Evolutionary conservation across 2,888 invertebrate genomes (phyloP), one percentile per base, ranked within the genome.

Genomic region (Lasioglossum calceatum): DNA sequence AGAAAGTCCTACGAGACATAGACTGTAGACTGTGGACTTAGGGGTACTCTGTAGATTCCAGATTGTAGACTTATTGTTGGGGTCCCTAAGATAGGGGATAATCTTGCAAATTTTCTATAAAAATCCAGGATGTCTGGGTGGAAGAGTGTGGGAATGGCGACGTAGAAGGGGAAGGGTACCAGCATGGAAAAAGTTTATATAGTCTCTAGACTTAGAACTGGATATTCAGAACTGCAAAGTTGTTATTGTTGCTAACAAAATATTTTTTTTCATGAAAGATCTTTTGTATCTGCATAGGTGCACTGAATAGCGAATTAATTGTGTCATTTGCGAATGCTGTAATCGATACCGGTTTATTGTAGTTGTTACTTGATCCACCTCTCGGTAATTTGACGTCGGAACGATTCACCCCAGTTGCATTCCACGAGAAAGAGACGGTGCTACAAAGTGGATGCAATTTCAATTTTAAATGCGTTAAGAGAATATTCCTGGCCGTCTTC

Each of bases 381-480:
- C 8, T 27, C 70, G 77, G 78, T 61, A 82, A 78, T 44, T 64
- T 72, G 58, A 76, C 72, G 85, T 76, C 39, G 79, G 72, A 27
- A 47, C 50, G 64, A 42, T 83, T 72, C 61, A 44, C 36, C 39
- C 36, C 14, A 71, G 42, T 54, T 61, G 39, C 42, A 72, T 77
- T 72, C 36, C 39, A 54, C 44, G 54, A 10, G 47, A 47, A 75
- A 42, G 64, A 73, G 72, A 58, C 50, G 47, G 72, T 54, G 42
- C 58, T 58, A 79, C 79, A 79, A 32, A 47, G 27, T 58, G 76
- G 79, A 67, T 84, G 79, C 58, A 74, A 84, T 84, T 84, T 83
- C 83, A 84, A 84, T 78, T 83, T 84, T 83, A 84, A 82, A 83
- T 71, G 78, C 74, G 70, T 70, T 83, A 75, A 78, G 74, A 61